phyloP scores from a whole-genome alignment of 2,113 vertebrate genomes.

The Ammodramus savannarum region DNA sequence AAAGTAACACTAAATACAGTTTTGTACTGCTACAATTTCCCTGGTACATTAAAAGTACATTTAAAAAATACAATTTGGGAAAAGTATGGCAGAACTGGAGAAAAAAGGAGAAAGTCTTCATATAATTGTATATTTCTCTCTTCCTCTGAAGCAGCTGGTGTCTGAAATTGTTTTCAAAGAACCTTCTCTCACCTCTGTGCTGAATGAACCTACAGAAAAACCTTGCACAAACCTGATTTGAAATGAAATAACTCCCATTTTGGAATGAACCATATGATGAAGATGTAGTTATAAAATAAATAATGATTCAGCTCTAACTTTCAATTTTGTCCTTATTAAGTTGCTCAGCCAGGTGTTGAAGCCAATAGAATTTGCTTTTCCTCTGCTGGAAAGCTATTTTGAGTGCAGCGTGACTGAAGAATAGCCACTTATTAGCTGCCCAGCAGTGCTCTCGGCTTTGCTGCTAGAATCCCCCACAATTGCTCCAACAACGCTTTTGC shows the following conservation, averaged over 20 bases:
- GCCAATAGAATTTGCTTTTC: conserved; percentile 61
- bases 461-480: conserved; percentile 32
- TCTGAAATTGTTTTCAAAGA: conserved; percentile 35
- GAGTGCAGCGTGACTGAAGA: conserved; percentile 46
- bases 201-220: neutral
- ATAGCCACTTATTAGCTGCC: conserved; percentile 57
- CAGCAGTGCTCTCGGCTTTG: neutral
- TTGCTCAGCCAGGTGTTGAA: conserved; percentile 69
- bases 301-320: conserved; percentile 57
- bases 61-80: neutral
- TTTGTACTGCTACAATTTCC: neutral
- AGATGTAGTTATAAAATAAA: conserved; percentile 65
- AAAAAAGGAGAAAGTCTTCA: neutral
- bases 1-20: neutral
- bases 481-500: conserved; percentile 36
- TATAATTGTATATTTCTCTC: neutral
- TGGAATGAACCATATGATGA: conserved; percentile 39
- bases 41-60: neutral
- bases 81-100: neutral
- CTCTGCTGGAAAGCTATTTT: conserved; percentile 58
- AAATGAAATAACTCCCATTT: conserved; percentile 46
- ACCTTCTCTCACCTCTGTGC: neutral
- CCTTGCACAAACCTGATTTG: conserved; percentile 17
- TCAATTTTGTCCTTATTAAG: conserved; percentile 65
- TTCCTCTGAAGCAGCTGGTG: conserved; percentile 5